Base-by-base conservation (phyloP, 2,113 vertebrate genomes). In the Drymodes brunneopygia region DNA sequence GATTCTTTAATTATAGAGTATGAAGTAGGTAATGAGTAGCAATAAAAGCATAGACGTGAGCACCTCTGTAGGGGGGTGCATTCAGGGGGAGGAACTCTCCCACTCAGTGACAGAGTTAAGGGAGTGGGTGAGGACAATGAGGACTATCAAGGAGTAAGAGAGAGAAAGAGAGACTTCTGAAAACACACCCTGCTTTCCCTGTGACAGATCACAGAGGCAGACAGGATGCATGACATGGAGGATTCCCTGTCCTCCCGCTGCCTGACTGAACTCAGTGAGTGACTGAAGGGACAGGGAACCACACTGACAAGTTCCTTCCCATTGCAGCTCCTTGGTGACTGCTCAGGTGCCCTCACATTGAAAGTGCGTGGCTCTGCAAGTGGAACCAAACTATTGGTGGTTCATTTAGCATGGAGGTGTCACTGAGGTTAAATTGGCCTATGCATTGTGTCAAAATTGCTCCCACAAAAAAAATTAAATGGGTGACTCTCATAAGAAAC, bases 111-210 rank as follows among this genome's bases (percentile, higher is more conserved):
- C 29, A 62, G 45, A 53, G 28, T 22, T 58, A 10, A 60, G 44
- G 15, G 15, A 29, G 9, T 12, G 33, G 10, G 2, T 33, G 51
- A 36, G 12, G 21, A 36, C 0, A 0, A 11, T 3, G 18, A 57
- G 18, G 6, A 33, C 42, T 16, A 13, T 7, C 22, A 70, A 54
- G 27, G 15, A 69, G 25, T n/a, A 5, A 51, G 31, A 72, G 24
- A 77, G 33, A 67, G 28, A 70, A 5, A 45, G 24, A 66, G 22
- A 53, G 4, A 77, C 6, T 38, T 31, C 27, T 50, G 22, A 31
- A 47, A 27, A 6, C 15, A 8, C 25, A 36, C 0, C 4, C 42
- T 33, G 20, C 27, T 23, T 36, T 70, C 3, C 23, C 23, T 17
- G 22, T 27, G 28, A 20, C 0, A 0, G 5, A 4, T 50, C 10